Evolutionary conservation across 2,797 vertebrate genomes (phyloP), one percentile per base, ranked within the genome.

Genomic region (Ctenosaura bakeri): DNA sequence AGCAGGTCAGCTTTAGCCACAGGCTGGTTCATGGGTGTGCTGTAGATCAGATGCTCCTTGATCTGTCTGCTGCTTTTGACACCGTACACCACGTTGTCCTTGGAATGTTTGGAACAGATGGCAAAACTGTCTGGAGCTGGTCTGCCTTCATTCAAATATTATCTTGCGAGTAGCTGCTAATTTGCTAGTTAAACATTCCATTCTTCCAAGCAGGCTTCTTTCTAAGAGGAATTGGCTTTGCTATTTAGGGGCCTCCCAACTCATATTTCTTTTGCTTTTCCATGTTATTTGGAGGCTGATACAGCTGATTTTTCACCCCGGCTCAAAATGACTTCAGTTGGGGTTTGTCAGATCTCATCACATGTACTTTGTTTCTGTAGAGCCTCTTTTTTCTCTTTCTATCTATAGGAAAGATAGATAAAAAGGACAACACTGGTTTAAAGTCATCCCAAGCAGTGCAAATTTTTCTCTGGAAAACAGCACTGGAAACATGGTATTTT

Each of bases 51-150:
- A 20, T 0, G 24, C 46, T 88, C 83, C 91, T 92, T 91, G 90
- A 88, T 94, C 88, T 91, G 14, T 81, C 90, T 95, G 93, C 92
- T 91, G 91, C 56, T 92, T 95, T 95, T 94, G 93, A 94, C 88
- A 69, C 90, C 0, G 0, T 16, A 0, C 2, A 29, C 86, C 0
- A 0, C 26, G 14, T 38, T 79, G 90, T 89, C 93, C 92, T 93
- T 82, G 92, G 92, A 95, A 86, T 74, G 90, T 91, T 89, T 89
- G n/a, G 92, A 96, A 91, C 94, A 96, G 94, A 93, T 95, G 95
- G 88, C 91, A 78, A 54, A 35, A 79, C 91, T 92, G 92, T 54
- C 90, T 93, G 87, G 69, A 80, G 81, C 87, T 93, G 89, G 92
- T 94, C 46, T 88, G 90, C 91, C 91, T 92, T 85, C 64, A 35